Base-by-base conservation (phyloP, 30 jellyfish, hydroid and myxozoan genomes). In the Aurelia coerulea region DNA sequence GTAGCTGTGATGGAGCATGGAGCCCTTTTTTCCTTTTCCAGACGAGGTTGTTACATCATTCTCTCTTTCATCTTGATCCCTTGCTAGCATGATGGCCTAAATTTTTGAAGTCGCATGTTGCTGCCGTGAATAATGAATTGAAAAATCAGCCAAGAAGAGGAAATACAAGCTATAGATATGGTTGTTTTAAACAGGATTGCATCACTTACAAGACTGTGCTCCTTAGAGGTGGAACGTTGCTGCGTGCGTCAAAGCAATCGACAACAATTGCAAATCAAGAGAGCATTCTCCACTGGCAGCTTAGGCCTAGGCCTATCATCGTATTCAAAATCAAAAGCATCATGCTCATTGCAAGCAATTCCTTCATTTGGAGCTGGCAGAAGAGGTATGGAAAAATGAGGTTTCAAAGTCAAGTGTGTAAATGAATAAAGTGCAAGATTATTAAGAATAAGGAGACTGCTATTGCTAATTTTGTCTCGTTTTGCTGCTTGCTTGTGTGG, bases 131-230 rank as follows among this genome's bases (percentile, higher is more conserved):
- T 23, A 2, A 39, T 39, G 51, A 9, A 39, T 2, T 39, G 51
- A 39, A 39, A 39, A 39, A 0, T 39, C 51, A 39, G 51, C 51
- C 6, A 39, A 6, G 9, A 39, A 39, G 51, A 39, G 10, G 6
- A 9, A 39, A 39, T 0, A 39, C 10, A 39, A 3, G 56, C 56
- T 46, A 60, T 15, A n/a, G 14, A 0, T 13, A 60, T 60, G 70
- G 70, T 60, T n/a, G 70, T 60, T 60, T 60, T 60, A 2, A 60
- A 60, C 10, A 60, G 70, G 10, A 17, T 60, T 60, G 70, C 70
- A 17, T 60, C 70, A 14, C 13, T 60, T 4, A 60, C 31, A 60
- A 60, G 70, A 60, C 10, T 60, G 31, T 60, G 31, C 35, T n/a
- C 35, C 70, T 13, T 23, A 2, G 70, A 60, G 31, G 70, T 60